Conservation (phyloP, 2,113 vertebrate species). For the Sorex araneus region DNA sequence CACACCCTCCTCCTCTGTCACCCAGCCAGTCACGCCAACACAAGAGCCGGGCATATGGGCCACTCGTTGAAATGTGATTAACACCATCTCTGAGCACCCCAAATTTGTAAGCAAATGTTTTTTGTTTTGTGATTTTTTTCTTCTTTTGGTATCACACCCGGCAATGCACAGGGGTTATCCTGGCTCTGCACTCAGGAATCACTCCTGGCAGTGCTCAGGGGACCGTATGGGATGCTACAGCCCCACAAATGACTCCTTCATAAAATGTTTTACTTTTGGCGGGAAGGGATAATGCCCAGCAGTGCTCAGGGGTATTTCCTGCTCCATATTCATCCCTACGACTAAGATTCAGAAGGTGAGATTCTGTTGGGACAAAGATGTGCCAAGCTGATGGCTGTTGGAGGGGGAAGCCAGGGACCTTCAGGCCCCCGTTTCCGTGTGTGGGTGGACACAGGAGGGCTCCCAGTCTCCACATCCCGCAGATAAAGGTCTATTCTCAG, state of each 20-base stretch:
- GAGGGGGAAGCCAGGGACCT: neutral
- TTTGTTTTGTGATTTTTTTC: too few relatives aligned
- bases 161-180: too few relatives aligned
- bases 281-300: too few relatives aligned
- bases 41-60: neutral
- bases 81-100: conserved; percentile 30
- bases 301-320: too few relatives aligned
- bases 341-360: neutral
- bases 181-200: too few relatives aligned
- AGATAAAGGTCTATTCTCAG: neutral
- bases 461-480: neutral
- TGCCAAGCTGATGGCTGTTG: neutral
- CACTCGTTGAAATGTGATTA: conserved; percentile 68
- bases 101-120: neutral
- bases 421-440: neutral
- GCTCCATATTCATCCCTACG: neutral
- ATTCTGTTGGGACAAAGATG: neutral
- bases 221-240: neutral
- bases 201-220: too few relatives aligned
- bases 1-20: conserved; percentile 31
- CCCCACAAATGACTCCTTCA: neutral
- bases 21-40: neutral
- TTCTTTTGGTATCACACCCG: too few relatives aligned
- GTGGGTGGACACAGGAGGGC: neutral
- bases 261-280: neutral